Conservation (phyloP, 2,888 invertebrate species). For the Scelioninae gen. 2 region DNA sequence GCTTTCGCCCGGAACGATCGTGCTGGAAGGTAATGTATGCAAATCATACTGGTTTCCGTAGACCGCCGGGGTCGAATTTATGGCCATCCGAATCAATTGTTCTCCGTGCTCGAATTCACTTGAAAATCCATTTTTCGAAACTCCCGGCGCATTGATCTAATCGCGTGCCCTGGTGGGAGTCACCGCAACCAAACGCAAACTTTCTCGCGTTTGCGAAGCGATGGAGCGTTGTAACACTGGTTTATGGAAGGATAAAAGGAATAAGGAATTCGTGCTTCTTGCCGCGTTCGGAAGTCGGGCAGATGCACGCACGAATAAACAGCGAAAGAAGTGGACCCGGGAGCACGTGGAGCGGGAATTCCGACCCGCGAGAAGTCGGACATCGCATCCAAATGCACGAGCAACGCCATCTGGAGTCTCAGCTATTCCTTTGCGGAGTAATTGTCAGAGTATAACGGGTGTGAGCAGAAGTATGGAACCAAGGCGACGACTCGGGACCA, state of each 20-base stretch:
- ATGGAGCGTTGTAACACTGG: constrained; percentile 42
- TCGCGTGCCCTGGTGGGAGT: constrained; percentile 49
- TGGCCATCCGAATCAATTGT: constrained; percentile 61
- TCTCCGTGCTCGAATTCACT: constrained; percentile 59
- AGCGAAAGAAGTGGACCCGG: constrained; percentile 36
- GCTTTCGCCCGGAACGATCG: constrained; percentile 44
- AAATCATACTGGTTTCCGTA: constrained; percentile 61
- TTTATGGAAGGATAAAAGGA: constrained; percentile 45
- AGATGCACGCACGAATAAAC: constrained; percentile 49
- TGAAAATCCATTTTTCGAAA: constrained; percentile 61
- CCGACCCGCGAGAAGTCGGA: constrained; percentile 2
- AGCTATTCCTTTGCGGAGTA: too few relatives aligned
- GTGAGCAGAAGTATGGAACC: too few relatives aligned
- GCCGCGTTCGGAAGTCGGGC: constrained; percentile 12
- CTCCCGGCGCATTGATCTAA: constrained; percentile 60
- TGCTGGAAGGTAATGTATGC: constrained; percentile 59
- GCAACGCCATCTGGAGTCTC: too few relatives aligned
- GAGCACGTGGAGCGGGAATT: constrained; percentile 26
- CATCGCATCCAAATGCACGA: too few relatives aligned
- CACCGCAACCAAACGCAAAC: constrained; percentile 42
- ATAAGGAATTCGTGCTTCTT: constrained; percentile 42
- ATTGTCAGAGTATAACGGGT: too few relatives aligned
- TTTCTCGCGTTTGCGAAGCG: constrained; percentile 44
- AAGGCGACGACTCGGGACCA: too few relatives aligned
- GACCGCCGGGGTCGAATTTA: constrained; percentile 57